Conservation (phyloP, 2,888 invertebrate genomes). For the Arctia plantaginis region DNA sequence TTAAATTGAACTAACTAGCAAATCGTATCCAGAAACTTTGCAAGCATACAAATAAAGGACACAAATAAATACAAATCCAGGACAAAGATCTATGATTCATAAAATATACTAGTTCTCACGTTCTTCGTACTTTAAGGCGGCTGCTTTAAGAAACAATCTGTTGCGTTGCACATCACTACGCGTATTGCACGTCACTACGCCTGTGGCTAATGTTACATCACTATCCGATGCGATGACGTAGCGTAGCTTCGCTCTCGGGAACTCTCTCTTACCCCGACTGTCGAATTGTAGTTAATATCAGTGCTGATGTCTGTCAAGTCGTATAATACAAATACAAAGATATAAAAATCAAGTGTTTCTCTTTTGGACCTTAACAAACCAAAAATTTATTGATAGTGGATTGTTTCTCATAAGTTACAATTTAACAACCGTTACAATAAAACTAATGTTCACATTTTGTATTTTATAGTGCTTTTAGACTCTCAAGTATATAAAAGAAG, state of each 20-base stretch:
- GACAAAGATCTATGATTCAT: neutral
- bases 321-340: too few species aligned
- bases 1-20: neutral
- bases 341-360: too few species aligned
- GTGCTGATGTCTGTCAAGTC: too few species aligned
- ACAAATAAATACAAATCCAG: neutral
- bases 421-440: neutral
- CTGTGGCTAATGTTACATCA: too few species aligned
- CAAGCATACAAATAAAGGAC: neutral
- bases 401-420: neutral
- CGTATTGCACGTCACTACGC: too few species aligned
- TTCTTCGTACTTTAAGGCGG: neutral
- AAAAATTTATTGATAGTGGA: too few species aligned
- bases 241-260: too few species aligned
- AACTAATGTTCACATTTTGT: neutral
- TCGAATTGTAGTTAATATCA: too few species aligned
- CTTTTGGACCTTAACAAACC: too few species aligned
- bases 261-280: too few species aligned
- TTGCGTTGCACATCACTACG: too few species aligned
- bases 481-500: neutral
- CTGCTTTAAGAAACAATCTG: neutral
- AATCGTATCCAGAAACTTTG: neutral
- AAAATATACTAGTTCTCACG: neutral
- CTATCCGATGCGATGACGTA: too few species aligned
- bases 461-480: neutral